Evolutionary conservation across 2,113 vertebrate species (phyloP), one percentile per base, ranked within the genome.

Genomic region (Thymallus thymallus): DNA sequence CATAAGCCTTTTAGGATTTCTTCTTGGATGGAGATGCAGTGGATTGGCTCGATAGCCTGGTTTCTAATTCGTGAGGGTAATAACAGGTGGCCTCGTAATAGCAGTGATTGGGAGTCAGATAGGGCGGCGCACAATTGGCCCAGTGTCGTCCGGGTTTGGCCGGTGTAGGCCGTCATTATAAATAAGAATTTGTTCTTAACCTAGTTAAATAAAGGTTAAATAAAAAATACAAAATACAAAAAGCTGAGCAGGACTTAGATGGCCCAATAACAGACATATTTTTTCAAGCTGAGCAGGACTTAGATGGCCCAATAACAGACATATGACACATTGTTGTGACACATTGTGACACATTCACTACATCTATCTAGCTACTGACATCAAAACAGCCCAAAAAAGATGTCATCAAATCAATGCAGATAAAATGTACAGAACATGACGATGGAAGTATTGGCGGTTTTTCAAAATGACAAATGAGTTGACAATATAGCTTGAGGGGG

Each of bases 341-440:
- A n/a, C n/a, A n/a, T 60, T 60, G 56, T 60, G 56, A 60, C 5
- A 60, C 56, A 60, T 65, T 65, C 16, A 51, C 48, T 51, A 51
- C 48, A 63, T 63, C 29, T 63, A n/a, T 41, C 35, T 41, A 41
- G 35, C 35, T 10, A 41, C 35, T 41, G 9, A 41, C 9, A 41
- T 41, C 35, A 41, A 0, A 12, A 63, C 29, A 65, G 5, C 4
- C 9, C 9, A 63, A 29, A 65, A 30, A 30, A 0, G 22, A 24
- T 63, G 0, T 26, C 29, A 63, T 29, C 51, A 55, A 60, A 41
- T n/a, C n/a, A n/a, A n/a, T n/a, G n/a, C n/a, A n/a, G n/a, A n/a
- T n/a, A n/a, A 60, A 41, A 60, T 60, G 3, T 60, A 60, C 56
- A 60, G 2, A 22, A 23, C n/a, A 23, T 60, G 6, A 23, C 6